These are phyloP conservation scores for Rhabdornis inornatus DNA, from an alignment of 2,113 vertebrate species.

Conservation along the genomic window DNA sequence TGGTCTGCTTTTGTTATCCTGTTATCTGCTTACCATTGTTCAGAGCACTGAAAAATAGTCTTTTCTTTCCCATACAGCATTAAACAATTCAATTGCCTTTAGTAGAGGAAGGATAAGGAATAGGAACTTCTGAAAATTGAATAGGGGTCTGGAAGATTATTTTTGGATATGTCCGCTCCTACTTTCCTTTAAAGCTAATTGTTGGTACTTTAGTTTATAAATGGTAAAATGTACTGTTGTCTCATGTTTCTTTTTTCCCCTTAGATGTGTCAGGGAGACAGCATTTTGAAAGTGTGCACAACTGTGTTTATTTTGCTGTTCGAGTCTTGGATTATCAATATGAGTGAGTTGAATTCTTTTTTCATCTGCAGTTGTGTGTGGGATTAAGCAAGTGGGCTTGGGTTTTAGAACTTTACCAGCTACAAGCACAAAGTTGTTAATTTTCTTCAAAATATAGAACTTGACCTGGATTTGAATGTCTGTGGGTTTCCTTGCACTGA, in stretches of 20 bases:
- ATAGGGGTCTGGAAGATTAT: neutral
- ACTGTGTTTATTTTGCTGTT: conserved; percentile 96
- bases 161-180: neutral
- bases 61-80: neutral
- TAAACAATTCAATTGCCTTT: neutral
- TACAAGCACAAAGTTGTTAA: neutral
- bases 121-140: neutral
- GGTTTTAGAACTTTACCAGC: neutral
- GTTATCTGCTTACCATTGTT: neutral
- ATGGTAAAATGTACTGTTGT: neutral
- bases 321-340: conserved; percentile 90
- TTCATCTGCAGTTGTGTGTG: neutral
- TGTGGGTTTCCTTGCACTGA: neutral
- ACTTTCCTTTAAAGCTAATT: neutral
- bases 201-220: neutral
- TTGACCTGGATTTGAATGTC: neutral
- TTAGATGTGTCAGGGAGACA: conserved; percentile 80
- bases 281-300: conserved; percentile 89
- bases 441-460: neutral
- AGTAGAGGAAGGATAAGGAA: neutral
- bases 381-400: neutral
- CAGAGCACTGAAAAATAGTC: neutral
- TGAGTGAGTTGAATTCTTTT: conserved; percentile 79
- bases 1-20: neutral
- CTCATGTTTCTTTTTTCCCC: neutral